A percentile compares a stretch with the other conserved stretches of the same genome.
Evolutionary conservation across 92 coral and sea anemone genomes (phyloP).

Genomic region (Epizoanthus fatuus): DNA sequence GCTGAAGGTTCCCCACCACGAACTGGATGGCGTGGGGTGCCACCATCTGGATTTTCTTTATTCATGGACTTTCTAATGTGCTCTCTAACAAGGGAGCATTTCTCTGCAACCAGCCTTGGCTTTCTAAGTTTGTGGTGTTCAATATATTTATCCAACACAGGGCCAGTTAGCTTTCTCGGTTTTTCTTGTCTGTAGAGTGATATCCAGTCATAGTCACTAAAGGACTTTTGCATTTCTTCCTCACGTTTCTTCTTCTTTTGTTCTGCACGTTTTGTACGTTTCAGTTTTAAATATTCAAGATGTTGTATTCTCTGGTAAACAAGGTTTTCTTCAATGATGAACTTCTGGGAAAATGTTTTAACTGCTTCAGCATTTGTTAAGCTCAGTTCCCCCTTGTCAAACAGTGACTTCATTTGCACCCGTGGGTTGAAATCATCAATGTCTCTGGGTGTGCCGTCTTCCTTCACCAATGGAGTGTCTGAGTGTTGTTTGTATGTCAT

Average conservation of each 20-base stretch:
- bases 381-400: constrained; percentile 31
- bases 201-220: constrained; percentile 3
- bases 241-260: constrained; percentile 23
- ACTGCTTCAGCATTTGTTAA: constrained; percentile 25
- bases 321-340: constrained; percentile 14
- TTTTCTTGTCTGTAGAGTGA: constrained; percentile 26
- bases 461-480: constrained; percentile 3
- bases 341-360: not conserved
- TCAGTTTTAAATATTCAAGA: not conserved
- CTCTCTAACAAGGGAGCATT: too few species aligned
- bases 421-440: constrained; percentile 14
- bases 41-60: too few species aligned
- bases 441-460: constrained; percentile 14
- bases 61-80: too few species aligned
- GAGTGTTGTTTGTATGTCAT: not conserved
- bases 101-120: not conserved
- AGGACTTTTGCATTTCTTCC: constrained; percentile 27
- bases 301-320: constrained; percentile 16
- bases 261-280: constrained; percentile 1
- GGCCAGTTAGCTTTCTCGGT: constrained; percentile 30
- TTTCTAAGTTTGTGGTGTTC: not conserved
- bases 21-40: too few species aligned
- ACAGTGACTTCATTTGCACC: constrained; percentile 5
- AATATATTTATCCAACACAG: not conserved
- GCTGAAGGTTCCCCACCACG: not conserved